Evolutionary conservation across 2,888 invertebrate genomes (phyloP).

Genomic region (Harpagoxenus sublaevis): DNA sequence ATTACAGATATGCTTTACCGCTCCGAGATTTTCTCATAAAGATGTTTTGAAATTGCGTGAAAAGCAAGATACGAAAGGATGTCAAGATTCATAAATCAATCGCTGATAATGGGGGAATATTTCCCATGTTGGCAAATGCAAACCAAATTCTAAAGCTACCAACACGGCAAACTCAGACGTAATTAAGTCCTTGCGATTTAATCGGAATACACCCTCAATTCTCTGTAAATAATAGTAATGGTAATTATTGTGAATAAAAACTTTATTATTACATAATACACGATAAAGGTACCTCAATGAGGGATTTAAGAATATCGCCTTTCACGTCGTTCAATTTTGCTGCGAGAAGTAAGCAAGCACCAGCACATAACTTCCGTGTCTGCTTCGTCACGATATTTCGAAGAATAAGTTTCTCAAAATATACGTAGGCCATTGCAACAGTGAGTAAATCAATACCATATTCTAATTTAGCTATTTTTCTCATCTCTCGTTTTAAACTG

Average conservation of each 20-base stretch:
- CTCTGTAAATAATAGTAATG: constrained; percentile 88
- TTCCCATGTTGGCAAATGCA: constrained; percentile 96
- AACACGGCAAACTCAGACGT: constrained; percentile 97
- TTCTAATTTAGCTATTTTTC: constrained; percentile 95
- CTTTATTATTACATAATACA: constrained; percentile 4
- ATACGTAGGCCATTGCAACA: constrained; percentile 99
- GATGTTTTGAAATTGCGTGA: constrained; percentile 2
- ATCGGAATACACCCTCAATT: constrained; percentile 95
- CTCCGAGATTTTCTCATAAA: constrained; percentile 19
- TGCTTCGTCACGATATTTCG: constrained; percentile 97
- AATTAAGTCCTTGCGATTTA: constrained; percentile 96
- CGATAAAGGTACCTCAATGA: constrained; percentile 92
- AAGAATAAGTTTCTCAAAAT: constrained; percentile 98
- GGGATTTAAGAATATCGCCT: constrained; percentile 93
- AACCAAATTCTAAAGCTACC: constrained; percentile 97
- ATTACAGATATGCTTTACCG: constrained; percentile 35
- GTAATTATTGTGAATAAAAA: constrained; percentile 44
- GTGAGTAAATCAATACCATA: constrained; percentile 94
- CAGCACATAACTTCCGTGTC: constrained; percentile 98
- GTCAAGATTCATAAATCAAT: constrained; percentile 96
- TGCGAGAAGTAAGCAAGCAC: constrained; percentile 96
- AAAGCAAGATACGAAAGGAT: constrained; percentile 67
- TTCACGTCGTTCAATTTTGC: constrained; percentile 99
- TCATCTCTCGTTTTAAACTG: constrained; percentile 97
- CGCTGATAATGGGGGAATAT: constrained; percentile 98